These are phyloP conservation scores for Ataeniobius toweri DNA, from an alignment of 2,797 vertebrate species.

Conservation along the genomic window DNA sequence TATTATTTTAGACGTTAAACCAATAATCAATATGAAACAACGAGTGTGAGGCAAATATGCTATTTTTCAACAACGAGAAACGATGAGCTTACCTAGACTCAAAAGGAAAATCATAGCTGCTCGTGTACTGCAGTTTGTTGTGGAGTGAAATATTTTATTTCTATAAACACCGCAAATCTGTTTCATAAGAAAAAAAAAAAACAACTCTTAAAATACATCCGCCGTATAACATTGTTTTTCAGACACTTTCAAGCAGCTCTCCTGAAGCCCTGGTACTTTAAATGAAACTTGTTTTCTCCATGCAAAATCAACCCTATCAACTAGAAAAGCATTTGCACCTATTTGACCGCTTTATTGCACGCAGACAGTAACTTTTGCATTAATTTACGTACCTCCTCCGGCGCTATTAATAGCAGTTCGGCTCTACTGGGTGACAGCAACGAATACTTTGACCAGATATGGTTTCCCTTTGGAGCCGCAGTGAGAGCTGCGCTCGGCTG, in stretches of 20 bases:
- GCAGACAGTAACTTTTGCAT: constrained; percentile 47
- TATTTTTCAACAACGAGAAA: background rate
- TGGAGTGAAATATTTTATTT: background rate
- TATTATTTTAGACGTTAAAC: background rate
- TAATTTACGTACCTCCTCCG: constrained; percentile 79
- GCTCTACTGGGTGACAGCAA: constrained; percentile 83
- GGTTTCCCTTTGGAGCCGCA: constrained; percentile 80
- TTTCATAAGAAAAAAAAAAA: background rate
- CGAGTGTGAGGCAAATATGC: background rate
- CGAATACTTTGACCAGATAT: constrained; percentile 94
- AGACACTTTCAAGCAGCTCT: background rate
- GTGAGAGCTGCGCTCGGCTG: constrained; percentile 42
- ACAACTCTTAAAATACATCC: too few relatives aligned
- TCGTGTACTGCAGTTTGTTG: background rate
- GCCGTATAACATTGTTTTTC: background rate
- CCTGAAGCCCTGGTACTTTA: background rate
- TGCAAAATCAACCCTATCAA: background rate
- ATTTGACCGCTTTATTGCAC: constrained; percentile 28
- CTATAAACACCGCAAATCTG: background rate
- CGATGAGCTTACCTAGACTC: background rate
- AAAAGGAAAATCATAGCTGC: background rate
- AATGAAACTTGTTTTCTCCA: background rate
- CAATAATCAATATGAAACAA: background rate
- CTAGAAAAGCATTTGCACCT: background rate
- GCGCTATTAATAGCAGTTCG: constrained; percentile 87